phyloP scores from a whole-genome alignment of 2,797 vertebrate species.

The Typhlichthys eigenmanni region DNA sequence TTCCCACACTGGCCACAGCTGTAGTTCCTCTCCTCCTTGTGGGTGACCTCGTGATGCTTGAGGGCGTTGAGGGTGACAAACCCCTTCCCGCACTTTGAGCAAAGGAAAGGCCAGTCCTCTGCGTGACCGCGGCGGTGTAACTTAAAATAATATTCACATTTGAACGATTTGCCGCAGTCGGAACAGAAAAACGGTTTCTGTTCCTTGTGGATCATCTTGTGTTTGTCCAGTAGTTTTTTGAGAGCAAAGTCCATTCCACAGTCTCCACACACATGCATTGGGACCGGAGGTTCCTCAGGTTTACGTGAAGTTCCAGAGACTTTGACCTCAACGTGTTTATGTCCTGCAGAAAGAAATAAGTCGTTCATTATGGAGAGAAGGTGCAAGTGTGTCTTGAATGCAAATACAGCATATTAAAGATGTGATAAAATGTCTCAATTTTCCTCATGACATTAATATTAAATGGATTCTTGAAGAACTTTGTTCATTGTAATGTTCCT shows the following conservation, averaged over 20 bases:
- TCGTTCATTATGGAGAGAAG: no score
- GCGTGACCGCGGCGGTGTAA: conserved; percentile 44
- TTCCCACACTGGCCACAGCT: not conserved
- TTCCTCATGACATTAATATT: no score
- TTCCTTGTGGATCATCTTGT: conserved; percentile 25
- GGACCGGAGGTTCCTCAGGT: no score
- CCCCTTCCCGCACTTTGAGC: conserved; percentile 45
- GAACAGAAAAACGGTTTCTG: conserved; percentile 44
- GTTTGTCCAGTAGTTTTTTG: conserved; percentile 48
- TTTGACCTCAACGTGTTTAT: no score
- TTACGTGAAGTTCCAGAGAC: conserved; percentile 1
- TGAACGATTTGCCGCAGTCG: conserved; percentile 52
- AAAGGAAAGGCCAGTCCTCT: conserved; percentile 36
- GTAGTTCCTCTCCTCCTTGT: conserved; percentile 42
- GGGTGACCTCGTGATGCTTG: conserved; percentile 40
- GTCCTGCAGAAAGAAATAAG: no score
- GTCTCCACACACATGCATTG: no score
- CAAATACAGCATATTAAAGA: no score
- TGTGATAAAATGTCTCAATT: no score
- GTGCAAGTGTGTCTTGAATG: no score
- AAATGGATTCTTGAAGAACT: no score
- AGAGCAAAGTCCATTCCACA: not conserved
- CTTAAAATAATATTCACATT: conserved; percentile 40
- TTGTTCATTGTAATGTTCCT: no score
- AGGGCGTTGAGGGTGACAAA: conserved; percentile 29